Conservation (phyloP, 1,140 invertebrate genomes). For the Macrosteles quadrilineatus region DNA sequence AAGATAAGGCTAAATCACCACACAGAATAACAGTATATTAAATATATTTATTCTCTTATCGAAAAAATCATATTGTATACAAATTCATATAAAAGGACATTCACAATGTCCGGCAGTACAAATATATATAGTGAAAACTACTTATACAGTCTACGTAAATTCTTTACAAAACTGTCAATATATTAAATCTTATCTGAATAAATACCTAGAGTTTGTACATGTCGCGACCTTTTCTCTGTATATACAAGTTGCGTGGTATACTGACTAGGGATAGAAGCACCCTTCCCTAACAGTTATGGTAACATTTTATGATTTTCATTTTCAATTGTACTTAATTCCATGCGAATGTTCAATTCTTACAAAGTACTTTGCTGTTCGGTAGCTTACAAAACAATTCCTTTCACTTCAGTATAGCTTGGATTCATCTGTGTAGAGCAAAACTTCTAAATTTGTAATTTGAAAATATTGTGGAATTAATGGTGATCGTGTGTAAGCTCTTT, state of each 20-base stretch:
- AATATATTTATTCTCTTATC: slow-evolving; percentile 26
- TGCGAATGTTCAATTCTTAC: not conserved
- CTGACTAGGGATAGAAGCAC: slow-evolving; percentile 16
- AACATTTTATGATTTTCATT: slow-evolving; percentile 25
- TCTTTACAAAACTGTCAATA: slow-evolving; percentile 16
- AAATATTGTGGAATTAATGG: too few relatives aligned
- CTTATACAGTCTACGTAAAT: slow-evolving; percentile 14
- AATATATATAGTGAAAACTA: slow-evolving; percentile 21
- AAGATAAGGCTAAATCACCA: not conserved
- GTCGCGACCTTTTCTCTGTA: not conserved
- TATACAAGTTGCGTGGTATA: slow-evolving; percentile 5
- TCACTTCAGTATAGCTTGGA: not conserved
- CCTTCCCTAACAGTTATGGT: slow-evolving; percentile 17
- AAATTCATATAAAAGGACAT: slow-evolving; percentile 19
- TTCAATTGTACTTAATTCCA: slow-evolving; percentile 9
- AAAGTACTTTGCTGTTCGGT: not conserved
- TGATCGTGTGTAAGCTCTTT: too few relatives aligned
- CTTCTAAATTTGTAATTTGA: too few relatives aligned
- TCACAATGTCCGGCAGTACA: slow-evolving; percentile 18
- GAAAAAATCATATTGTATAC: slow-evolving; percentile 20
- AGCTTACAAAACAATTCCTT: not conserved
- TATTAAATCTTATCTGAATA: slow-evolving; percentile 21
- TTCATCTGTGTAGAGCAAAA: too few relatives aligned
- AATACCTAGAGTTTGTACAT: slow-evolving; percentile 20
- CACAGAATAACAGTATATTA: not conserved